A percentile compares a stretch with the other conserved stretches of the same genome.
These are phyloP conservation scores for Leptocoma aspasia DNA, from an alignment of 2,113 vertebrate genomes.

Conservation along the genomic window DNA sequence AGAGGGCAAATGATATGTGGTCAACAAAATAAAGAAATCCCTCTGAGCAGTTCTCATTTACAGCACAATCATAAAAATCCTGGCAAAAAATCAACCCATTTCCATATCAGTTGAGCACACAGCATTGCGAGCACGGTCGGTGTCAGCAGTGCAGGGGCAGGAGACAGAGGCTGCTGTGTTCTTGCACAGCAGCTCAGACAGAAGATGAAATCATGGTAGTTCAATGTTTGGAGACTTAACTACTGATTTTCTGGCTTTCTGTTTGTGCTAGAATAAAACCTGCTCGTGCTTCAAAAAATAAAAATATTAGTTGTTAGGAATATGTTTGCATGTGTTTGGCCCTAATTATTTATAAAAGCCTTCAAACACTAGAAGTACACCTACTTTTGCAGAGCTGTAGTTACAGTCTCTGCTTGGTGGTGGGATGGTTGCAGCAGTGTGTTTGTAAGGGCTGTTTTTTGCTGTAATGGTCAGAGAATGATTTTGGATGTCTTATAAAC, in stretches of 20 bases:
- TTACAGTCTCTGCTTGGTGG: not conserved
- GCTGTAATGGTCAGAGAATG: not conserved
- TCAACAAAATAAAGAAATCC: not conserved
- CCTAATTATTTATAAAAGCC: not conserved
- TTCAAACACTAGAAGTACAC: not conserved
- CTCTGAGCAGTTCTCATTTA: not conserved
- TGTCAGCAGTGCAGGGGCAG: slow-evolving; percentile 1
- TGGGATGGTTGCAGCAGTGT: not conserved
- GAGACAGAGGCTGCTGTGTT: slow-evolving; percentile 44
- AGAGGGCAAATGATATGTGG: not conserved
- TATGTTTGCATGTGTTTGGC: not conserved
- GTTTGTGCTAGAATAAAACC: not conserved
- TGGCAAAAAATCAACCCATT: not conserved
- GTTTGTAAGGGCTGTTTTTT: not conserved
- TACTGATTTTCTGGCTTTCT: slow-evolving; percentile 16
- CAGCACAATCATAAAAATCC: not conserved
- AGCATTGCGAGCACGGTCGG: not conserved
- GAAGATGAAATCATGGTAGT: slow-evolving; percentile 26
- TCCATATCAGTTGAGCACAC: not conserved
- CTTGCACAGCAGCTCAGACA: not conserved
- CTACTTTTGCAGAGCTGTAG: not conserved
- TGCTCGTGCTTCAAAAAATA: not conserved
- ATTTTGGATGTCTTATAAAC: not conserved
- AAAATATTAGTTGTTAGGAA: not conserved
- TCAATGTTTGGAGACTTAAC: slow-evolving; percentile 15